Evolutionary conservation across 2,113 vertebrate species (phyloP), one percentile per base, ranked within the genome.

Genomic region (Cettia cetti): DNA sequence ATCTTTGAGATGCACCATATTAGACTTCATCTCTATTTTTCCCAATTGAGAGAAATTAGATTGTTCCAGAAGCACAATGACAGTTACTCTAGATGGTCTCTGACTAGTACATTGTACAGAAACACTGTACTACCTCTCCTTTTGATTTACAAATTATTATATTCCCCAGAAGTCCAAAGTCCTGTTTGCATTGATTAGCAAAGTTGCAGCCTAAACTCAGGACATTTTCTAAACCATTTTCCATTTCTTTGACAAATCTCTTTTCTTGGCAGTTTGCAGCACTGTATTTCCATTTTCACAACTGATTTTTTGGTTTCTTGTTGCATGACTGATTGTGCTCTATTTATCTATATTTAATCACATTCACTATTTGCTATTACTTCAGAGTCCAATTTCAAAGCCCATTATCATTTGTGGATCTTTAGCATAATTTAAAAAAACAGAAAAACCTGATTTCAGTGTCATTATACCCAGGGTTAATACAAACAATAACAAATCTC

Each of bases 291-390:
- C 47, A 81, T 94, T 96, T 94, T 76, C 30, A 15, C 83, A 78
- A 88, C 74, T 82, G 83, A 45, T 75, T 90, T 87, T 94, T 70
- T 83, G 45, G 72, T 91, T 95, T 86, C 91, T 90, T 57, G 5
- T 95, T 91, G 44, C 47, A 52, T 69, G 84, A 91, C 68, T 74
- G 89, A 79, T 40, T 76, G 54, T 75, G 83, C 52, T 77, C 12
- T 66, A 72, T 83, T 86, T 89, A 92, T 84, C 75, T 86, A 56
- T 92, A 79, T 93, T 85, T 90, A 82, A 92, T 93, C 80, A 60
- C 50, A 75, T 91, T 77, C 90, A 42, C 59, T 66, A 59, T 76
- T 71, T 87, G 40, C 77, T 84, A 80, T 84, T 53, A 49, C 95
- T 76, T 94, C 64, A 52, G 83, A 93, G 76, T 69, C 82, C 78